These are phyloP conservation scores for Austrofundulus limnaeus DNA, from an alignment of 2,113 vertebrate species.

Conservation along the genomic window DNA sequence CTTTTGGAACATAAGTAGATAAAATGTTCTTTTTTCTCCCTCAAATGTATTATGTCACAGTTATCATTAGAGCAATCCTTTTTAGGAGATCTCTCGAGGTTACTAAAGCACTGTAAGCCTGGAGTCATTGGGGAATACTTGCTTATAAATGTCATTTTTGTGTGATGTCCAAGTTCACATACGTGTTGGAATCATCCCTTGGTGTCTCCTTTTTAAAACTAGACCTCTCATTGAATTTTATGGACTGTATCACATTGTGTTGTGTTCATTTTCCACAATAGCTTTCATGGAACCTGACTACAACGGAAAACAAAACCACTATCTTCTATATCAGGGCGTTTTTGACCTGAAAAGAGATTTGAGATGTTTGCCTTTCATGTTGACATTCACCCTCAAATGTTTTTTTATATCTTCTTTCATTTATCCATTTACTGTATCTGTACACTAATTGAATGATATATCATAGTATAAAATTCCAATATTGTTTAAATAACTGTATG, in stretches of 20 bases:
- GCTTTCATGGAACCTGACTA: slow-evolving; percentile 58
- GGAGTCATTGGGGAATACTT: slow-evolving; percentile 35
- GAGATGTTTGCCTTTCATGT: slow-evolving; percentile 49
- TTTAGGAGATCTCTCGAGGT: not conserved
- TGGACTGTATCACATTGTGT: slow-evolving; percentile 56
- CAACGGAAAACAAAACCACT: slow-evolving; percentile 57
- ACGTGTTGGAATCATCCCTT: slow-evolving; percentile 32
- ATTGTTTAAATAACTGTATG: not conserved
- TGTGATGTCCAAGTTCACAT: slow-evolving; percentile 35
- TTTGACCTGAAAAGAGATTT: slow-evolving; percentile 56
- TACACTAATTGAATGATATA: not conserved
- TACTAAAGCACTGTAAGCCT: not conserved
- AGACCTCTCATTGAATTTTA: slow-evolving; percentile 58
- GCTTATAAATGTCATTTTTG: slow-evolving; percentile 31
- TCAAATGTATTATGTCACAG: too few relatives aligned
- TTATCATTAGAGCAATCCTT: not conserved
- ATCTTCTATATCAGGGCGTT: slow-evolving; percentile 65
- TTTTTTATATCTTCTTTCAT: not conserved
- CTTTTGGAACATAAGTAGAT: too few relatives aligned
- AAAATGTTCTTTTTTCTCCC: too few relatives aligned
- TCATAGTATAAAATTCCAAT: not conserved
- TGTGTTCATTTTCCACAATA: slow-evolving; percentile 46
- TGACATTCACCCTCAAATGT: slow-evolving; percentile 35
- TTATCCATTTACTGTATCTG: slow-evolving; percentile 1
- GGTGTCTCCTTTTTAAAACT: slow-evolving; percentile 58